phyloP scores from a whole-genome alignment of 2,888 invertebrate genomes.

The Standfussiana lucernea region DNA sequence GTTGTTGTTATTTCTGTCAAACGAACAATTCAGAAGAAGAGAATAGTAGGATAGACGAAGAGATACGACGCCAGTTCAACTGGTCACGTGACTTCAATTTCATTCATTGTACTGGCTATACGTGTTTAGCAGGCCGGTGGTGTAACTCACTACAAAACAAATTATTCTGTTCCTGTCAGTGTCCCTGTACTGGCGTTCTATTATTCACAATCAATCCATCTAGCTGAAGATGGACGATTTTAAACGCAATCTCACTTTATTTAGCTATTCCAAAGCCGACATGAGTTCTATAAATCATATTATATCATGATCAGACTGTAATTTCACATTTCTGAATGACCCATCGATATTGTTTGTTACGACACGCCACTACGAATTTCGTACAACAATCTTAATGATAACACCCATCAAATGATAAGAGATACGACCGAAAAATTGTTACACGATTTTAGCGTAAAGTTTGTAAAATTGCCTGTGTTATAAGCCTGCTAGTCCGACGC shows the following conservation, averaged over 20 bases:
- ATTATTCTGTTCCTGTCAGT: constrained; percentile 28
- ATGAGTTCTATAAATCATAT: neutral
- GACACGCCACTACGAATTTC: constrained; percentile 49
- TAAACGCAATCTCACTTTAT: neutral
- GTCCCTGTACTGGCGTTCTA: neutral
- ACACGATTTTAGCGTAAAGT: constrained; percentile 44
- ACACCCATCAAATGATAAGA: constrained; percentile 66
- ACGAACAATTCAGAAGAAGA: neutral
- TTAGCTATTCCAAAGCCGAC: neutral
- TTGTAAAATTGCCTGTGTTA: constrained; percentile 28
- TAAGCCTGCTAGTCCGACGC: constrained; percentile 25
- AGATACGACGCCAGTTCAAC: neutral
- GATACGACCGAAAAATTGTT: constrained; percentile 52
- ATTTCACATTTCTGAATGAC: constrained; percentile 28
- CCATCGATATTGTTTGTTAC: constrained; percentile 38
- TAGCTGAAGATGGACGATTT: neutral
- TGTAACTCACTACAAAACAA: constrained; percentile 9
- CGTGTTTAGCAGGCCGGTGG: constrained; percentile 3
- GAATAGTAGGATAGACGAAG: too few relatives aligned
- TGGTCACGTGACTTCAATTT: constrained; percentile 16
- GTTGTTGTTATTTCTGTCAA: constrained; percentile 1
- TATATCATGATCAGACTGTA: neutral
- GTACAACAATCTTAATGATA: constrained; percentile 63
- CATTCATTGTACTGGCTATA: constrained; percentile 6
- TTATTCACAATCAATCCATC: constrained; percentile 8